Evolutionary conservation across 2,797 vertebrate genomes (phyloP).

Genomic region (Eupleurogrammus muticus): DNA sequence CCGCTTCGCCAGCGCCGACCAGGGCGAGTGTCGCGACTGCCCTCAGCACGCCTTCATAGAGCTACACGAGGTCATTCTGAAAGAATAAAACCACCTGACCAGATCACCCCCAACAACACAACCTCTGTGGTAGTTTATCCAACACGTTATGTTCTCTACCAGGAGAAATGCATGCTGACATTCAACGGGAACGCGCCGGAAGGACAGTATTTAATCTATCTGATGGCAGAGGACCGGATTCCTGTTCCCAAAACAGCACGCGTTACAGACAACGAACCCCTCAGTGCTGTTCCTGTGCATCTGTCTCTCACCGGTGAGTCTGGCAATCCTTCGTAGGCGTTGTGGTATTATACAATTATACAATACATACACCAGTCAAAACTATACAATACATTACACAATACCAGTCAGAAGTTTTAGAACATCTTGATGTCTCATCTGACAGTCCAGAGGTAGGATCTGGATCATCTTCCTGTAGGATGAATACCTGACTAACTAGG

Average conservation of each 20-base stretch:
- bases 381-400: too few species aligned
- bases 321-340: too few species aligned
- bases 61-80: conserved; percentile 71
- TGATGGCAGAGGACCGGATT: conserved; percentile 79
- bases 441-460: too few species aligned
- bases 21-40: conserved; percentile 72
- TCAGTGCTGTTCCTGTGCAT: conserved; percentile 77
- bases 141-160: neutral
- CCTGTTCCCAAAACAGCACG: conserved; percentile 18
- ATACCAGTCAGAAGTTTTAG: too few species aligned
- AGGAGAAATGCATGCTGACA: conserved; percentile 70
- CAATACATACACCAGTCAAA: too few species aligned
- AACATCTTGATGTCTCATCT: too few species aligned
- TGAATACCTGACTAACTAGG: too few species aligned
- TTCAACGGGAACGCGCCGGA: conserved; percentile 69
- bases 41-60: conserved; percentile 65
- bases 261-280: neutral
- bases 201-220: conserved; percentile 75
- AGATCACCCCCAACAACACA: neutral
- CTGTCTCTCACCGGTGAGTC: conserved; percentile 79
- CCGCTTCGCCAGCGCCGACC: conserved; percentile 62
- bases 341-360: too few species aligned
- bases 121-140: neutral
- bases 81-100: too few species aligned
- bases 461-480: too few species aligned